A percentile compares a stretch with the other conserved stretches of the same genome.
These are phyloP conservation scores for Athalia circularis DNA, from an alignment of 2,888 invertebrate genomes.

Conservation along the genomic window DNA sequence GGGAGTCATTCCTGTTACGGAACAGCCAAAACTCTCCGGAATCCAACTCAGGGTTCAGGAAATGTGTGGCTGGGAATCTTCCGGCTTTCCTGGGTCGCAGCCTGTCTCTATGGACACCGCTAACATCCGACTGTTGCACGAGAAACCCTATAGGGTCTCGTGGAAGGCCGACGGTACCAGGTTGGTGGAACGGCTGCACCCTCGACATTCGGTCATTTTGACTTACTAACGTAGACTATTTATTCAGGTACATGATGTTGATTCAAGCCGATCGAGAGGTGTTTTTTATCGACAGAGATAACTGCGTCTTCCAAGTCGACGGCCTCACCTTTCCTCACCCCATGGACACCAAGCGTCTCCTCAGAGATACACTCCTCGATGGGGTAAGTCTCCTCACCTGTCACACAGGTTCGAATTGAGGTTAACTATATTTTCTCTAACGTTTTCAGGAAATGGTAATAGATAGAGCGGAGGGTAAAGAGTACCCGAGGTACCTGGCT, in stretches of 20 bases:
- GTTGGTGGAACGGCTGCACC: slow-evolving; percentile 71
- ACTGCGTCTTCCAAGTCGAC: slow-evolving; percentile 91
- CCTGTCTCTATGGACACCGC: slow-evolving; percentile 95
- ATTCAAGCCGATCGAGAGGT: slow-evolving; percentile 90
- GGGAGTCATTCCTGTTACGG: slow-evolving; percentile 84
- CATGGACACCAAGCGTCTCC: slow-evolving; percentile 82
- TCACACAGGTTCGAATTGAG: not conserved
- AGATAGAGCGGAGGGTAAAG: slow-evolving; percentile 85
- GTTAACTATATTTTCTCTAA: not conserved
- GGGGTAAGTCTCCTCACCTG: slow-evolving; percentile 81
- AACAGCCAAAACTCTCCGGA: slow-evolving; percentile 78
- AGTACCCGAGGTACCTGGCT: slow-evolving; percentile 92
- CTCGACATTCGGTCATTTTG: slow-evolving; percentile 47
- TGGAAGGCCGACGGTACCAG: slow-evolving; percentile 99
- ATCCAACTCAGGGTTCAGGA: slow-evolving; percentile 86
- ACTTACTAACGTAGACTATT: slow-evolving; percentile 35
- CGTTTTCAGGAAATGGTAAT: slow-evolving; percentile 94
- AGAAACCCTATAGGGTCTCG: slow-evolving; percentile 94
- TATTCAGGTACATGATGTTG: slow-evolving; percentile 93
- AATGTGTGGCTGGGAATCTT: slow-evolving; percentile 87
- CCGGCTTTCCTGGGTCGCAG: slow-evolving; percentile 96
- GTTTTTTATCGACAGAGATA: slow-evolving; percentile 96
- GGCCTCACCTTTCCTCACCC: slow-evolving; percentile 87
- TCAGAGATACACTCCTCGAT: slow-evolving; percentile 91
- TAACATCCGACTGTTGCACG: slow-evolving; percentile 85